phyloP scores from a whole-genome alignment of 2,888 invertebrate species.

The Andrena haemorrhoa region DNA sequence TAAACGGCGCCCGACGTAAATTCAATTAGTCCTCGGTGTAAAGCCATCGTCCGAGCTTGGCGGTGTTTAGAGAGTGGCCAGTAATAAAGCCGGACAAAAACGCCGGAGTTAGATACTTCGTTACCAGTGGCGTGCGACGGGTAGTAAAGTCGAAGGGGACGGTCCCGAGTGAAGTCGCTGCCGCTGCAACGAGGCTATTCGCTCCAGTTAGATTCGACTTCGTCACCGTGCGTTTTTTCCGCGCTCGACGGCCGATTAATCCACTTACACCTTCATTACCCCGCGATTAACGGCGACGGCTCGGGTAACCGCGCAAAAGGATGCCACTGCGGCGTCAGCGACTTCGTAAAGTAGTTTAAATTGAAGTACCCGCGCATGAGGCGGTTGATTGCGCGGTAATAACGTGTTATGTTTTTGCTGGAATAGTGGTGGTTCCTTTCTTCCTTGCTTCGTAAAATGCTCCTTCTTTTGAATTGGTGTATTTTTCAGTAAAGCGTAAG shows the following conservation, averaged over 20 bases:
- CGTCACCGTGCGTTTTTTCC: constrained; percentile 36
- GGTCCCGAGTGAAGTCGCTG: background rate
- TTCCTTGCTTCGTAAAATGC: background rate
- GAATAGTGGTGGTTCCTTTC: background rate
- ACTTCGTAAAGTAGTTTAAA: constrained; percentile 63
- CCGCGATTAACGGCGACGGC: constrained; percentile 55
- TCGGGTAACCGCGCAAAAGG: constrained; percentile 56
- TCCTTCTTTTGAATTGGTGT: background rate
- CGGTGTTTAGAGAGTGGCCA: constrained; percentile 8
- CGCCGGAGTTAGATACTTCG: background rate
- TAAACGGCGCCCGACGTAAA: background rate
- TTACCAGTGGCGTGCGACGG: background rate
- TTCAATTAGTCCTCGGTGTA: constrained; percentile 32
- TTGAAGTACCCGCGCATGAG: constrained; percentile 39
- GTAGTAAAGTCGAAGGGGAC: background rate
- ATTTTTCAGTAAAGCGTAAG: too few species aligned
- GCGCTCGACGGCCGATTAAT: constrained; percentile 57
- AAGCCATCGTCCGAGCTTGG: background rate
- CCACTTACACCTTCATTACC: constrained; percentile 66
- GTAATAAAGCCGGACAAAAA: constrained; percentile 20
- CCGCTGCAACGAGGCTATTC: constrained; percentile 11
- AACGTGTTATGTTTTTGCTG: constrained; percentile 6
- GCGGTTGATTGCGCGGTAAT: constrained; percentile 47
- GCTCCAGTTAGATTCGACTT: constrained; percentile 46
- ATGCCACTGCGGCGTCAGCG: constrained; percentile 58